phyloP scores from a whole-genome alignment of 1,140 invertebrate species.

The Littorina saxatilis region DNA sequence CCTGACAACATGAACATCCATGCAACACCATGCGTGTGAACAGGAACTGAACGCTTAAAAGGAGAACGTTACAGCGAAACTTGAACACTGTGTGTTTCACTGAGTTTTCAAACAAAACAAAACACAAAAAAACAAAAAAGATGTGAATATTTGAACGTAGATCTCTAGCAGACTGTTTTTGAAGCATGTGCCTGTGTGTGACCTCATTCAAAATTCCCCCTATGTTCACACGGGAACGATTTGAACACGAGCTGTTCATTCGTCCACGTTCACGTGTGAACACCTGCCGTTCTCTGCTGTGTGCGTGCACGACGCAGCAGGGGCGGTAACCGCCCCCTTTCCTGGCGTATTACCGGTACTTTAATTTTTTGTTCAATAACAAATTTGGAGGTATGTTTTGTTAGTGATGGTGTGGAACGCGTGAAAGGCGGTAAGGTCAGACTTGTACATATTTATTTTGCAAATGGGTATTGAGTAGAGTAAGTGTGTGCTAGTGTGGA shows the following conservation, averaged over 20 bases:
- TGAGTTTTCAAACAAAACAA: background rate
- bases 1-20: background rate
- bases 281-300: background rate
- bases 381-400: background rate
- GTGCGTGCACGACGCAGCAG: background rate
- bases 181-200: constrained; percentile 31
- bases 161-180: background rate
- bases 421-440: constrained; percentile 7
- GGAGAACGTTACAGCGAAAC: background rate
- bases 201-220: constrained; percentile 1
- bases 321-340: background rate
- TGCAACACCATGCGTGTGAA: background rate
- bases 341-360: constrained; percentile 19
- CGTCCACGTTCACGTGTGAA: constrained; percentile 39
- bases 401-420: background rate
- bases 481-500: background rate
- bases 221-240: constrained; percentile 36
- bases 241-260: constrained; percentile 21
- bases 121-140: background rate
- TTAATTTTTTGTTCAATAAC: background rate
- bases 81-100: no score
- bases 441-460: background rate
- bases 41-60: background rate
- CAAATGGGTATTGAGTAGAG: background rate
- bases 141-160: background rate